Percentiles rank a stretch among this genome's conserved stretches.
Conservation (phyloP, 2,113 vertebrate species). For the Notechis scutatus region DNA sequence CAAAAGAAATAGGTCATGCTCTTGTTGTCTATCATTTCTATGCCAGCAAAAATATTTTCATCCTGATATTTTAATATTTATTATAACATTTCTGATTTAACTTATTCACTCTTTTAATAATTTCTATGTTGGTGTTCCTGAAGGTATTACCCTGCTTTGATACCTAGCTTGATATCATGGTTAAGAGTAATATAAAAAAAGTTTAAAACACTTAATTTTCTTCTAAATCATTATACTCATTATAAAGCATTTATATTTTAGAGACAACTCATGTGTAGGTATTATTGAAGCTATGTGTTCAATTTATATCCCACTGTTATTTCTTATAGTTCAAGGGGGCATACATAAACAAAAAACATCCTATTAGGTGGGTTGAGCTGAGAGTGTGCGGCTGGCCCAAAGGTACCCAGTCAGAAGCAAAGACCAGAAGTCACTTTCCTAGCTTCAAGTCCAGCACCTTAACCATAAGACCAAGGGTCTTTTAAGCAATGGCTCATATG, state of each 20-base stretch:
- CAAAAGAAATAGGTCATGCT: background rate
- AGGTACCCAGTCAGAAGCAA: background rate
- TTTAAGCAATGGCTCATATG: background rate
- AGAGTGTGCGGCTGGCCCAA: background rate
- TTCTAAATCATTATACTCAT: background rate
- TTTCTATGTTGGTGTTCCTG: background rate
- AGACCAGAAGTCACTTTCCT: background rate
- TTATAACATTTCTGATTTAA: background rate
- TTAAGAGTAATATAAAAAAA: background rate
- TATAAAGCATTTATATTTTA: background rate
- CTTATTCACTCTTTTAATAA: background rate
- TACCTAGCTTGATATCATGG: background rate
- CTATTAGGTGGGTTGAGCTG: background rate
- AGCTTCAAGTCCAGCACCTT: background rate
- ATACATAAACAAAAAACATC: background rate
- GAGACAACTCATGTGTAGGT: background rate
- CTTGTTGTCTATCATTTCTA: background rate
- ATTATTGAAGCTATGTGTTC: background rate
- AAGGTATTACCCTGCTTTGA: background rate
- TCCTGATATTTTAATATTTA: background rate
- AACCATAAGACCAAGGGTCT: background rate
- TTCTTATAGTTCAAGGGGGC: background rate
- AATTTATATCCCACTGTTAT: background rate
- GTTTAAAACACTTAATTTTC: background rate
- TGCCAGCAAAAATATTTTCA: background rate